Evolutionary conservation across 2,797 vertebrate species (phyloP), one percentile per base, ranked within the genome.

Genomic region (Phrynocephalus guinanensis): DNA sequence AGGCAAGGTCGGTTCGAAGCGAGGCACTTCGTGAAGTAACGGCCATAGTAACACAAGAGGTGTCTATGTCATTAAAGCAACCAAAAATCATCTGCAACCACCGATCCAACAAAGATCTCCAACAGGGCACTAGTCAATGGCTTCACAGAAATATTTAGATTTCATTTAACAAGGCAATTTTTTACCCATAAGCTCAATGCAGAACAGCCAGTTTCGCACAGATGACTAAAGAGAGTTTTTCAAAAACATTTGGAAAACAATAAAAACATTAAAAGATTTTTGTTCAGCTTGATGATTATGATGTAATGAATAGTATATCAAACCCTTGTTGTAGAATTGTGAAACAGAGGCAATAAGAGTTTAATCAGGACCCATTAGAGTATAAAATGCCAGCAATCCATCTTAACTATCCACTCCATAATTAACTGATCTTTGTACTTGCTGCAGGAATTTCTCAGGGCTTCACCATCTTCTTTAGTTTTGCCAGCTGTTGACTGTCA

Each of bases 401-500:
- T 76, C 18, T 91, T 92, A 79, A 85, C 91, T 87, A 76, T 86
- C 76, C 80, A 89, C 2, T 60, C 63, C 86, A 11, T 88, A 88
- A 94, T 89, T 90, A 87, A 94, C 84, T 2, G 28, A 22, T 77
- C 87, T 16, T 18, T 90, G 20, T 88, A 87, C 92, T 83, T 91
- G 8, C 93, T 96, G 38, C 94, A 96, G 95, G 93, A 92, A 89
- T 90, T 93, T 81, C 94, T 96, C 91, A 90, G 89, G 50, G 90
- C 93, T 90, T 95, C 93, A 87, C 85, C 95, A 84, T 95, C 96
- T 63, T 95, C 95, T 79, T 91, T 96, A 90, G 91, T 96, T 93
- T 91, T 97, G 86, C 95, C 96, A 75, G 93, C 95, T 77, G 96
- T 97, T 89, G 94, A 96, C 56, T 93, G 86, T 13, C 48, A 91